These are phyloP conservation scores for Polypedilum pembai DNA, from an alignment of 1,140 invertebrate genomes.

Conservation along the genomic window DNA sequence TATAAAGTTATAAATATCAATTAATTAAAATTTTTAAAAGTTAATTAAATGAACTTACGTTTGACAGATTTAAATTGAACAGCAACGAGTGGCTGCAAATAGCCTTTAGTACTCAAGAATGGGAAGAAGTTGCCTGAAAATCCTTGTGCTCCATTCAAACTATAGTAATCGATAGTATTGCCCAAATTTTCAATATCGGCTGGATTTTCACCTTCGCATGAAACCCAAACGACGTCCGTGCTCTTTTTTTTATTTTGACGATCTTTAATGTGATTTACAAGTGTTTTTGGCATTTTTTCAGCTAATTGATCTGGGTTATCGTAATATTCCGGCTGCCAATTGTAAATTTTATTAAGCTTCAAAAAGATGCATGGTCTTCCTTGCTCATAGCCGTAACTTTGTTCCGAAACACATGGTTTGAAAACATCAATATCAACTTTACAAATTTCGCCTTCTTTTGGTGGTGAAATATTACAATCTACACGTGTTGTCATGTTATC, in stretches of 20 bases:
- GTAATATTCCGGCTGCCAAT: constrained; percentile 68
- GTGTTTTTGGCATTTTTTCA: constrained; percentile 60
- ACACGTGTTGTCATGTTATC: constrained; percentile 34
- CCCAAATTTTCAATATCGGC: constrained; percentile 68
- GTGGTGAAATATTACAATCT: constrained; percentile 38
- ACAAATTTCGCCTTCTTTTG: constrained; percentile 38
- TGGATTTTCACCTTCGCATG: constrained; percentile 66
- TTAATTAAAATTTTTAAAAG: constrained; percentile 29
- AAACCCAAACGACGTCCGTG: constrained; percentile 65
- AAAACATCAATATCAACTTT: constrained; percentile 36
- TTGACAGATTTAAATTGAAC: constrained; percentile 47
- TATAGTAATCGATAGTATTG: constrained; percentile 53
- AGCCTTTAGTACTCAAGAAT: constrained; percentile 34
- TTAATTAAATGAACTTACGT: constrained; percentile 51
- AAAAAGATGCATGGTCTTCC: constrained; percentile 76
- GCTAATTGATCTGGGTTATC: constrained; percentile 63
- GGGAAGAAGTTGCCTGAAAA: constrained; percentile 37
- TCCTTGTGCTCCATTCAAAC: constrained; percentile 46
- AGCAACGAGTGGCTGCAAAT: constrained; percentile 39
- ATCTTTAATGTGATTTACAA: constrained; percentile 60
- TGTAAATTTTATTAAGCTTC: constrained; percentile 81
- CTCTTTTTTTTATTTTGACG: neutral
- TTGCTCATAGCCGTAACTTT: constrained; percentile 68
- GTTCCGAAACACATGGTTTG: constrained; percentile 51
- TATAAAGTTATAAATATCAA: neutral